Evolutionary conservation across 2,113 vertebrate species (phyloP).

Genomic region (Elaphurus davidianus): DNA sequence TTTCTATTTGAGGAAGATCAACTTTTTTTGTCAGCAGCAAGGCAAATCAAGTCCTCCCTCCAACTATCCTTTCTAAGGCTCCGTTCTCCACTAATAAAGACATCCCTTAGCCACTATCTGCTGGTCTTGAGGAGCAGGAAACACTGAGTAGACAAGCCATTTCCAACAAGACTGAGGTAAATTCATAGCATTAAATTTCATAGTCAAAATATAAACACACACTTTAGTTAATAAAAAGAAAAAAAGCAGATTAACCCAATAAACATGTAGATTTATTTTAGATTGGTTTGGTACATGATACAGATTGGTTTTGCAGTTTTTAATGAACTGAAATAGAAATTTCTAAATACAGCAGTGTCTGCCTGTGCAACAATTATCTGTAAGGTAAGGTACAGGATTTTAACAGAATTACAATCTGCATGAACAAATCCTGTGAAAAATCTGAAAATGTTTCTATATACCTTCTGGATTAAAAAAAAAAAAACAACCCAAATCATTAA

Average conservation of each 20-base stretch:
- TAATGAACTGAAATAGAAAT: slow-evolving; percentile 80
- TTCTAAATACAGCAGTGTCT: slow-evolving; percentile 80
- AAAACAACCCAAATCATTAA: slow-evolving; percentile 44
- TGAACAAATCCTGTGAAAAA: slow-evolving; percentile 77
- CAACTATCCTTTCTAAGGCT: neutral
- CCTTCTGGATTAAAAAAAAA: slow-evolving; percentile 65
- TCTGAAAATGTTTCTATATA: slow-evolving; percentile 73
- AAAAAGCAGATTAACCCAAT: slow-evolving; percentile 64
- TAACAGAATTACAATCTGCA: slow-evolving; percentile 66
- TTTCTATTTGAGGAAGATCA: neutral
- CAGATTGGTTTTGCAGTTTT: slow-evolving; percentile 79
- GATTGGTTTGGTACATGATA: slow-evolving; percentile 79
- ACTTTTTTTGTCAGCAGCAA: neutral
- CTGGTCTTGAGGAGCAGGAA: neutral
- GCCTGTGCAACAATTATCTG: slow-evolving; percentile 76
- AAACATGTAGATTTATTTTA: slow-evolving; percentile 83
- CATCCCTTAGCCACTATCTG: neutral
- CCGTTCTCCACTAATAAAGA: neutral
- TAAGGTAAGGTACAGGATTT: slow-evolving; percentile 69
- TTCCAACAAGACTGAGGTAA: neutral
- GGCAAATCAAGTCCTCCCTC: neutral
- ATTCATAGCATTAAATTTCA: neutral
- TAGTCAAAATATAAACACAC: slow-evolving; percentile 8
- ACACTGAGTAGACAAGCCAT: neutral
- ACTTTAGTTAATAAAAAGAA: slow-evolving; percentile 12